These are phyloP conservation scores for Pelochelys cantorii DNA, from an alignment of 2,797 vertebrate species.

Conservation along the genomic window DNA sequence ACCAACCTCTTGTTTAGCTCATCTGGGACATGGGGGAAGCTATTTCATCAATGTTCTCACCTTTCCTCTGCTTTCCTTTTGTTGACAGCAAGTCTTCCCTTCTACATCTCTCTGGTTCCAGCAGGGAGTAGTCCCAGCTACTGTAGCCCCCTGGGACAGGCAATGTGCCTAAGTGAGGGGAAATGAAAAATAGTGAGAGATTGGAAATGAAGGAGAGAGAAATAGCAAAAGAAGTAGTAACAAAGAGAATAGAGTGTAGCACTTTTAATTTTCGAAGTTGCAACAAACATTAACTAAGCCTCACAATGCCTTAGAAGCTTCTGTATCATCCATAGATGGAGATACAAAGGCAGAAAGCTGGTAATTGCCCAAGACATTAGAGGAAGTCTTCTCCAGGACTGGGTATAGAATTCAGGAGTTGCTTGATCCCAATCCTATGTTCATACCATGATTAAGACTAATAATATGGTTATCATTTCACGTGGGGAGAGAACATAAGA, in stretches of 20 bases:
- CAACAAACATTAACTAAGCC: background rate
- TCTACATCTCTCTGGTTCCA: slow-evolving; percentile 61
- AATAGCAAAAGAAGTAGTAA: background rate
- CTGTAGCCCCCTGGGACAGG: slow-evolving; percentile 42
- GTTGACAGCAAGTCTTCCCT: slow-evolving; percentile 47
- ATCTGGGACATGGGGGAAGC: background rate
- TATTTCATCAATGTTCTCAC: background rate
- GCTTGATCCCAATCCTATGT: background rate
- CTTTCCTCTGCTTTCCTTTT: background rate
- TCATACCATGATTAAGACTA: background rate
- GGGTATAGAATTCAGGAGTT: background rate
- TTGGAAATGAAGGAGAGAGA: background rate
- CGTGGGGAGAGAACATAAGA: background rate
- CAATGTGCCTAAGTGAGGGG: slow-evolving; percentile 6
- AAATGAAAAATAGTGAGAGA: background rate
- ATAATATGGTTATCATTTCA: background rate
- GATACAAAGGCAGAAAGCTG: background rate
- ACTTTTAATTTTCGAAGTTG: background rate
- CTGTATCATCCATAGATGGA: background rate
- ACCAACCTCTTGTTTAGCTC: background rate
- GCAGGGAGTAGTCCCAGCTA: slow-evolving; percentile 56
- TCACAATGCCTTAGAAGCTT: background rate
- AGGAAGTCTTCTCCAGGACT: background rate
- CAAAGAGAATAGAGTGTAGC: background rate
- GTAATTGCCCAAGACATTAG: background rate